phyloP scores from a whole-genome alignment of 2,797 vertebrate species.

The Enteromius treurensis region DNA sequence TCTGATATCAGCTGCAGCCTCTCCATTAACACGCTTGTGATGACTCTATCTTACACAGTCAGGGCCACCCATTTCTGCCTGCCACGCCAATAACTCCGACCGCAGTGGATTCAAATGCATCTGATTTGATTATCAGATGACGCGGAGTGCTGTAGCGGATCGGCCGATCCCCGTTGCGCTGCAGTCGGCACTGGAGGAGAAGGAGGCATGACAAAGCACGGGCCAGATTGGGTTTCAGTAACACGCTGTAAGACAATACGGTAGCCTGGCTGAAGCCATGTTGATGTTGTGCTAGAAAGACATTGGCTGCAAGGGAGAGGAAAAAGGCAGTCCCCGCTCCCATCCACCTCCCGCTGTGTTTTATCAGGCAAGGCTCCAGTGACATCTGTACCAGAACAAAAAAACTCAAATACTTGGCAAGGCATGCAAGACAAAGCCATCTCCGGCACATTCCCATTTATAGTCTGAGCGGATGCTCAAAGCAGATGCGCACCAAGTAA shows the following conservation, averaged over 20 bases:
- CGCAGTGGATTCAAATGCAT: slow-evolving; percentile 56
- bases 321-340: slow-evolving; percentile 30
- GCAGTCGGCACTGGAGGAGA: slow-evolving; percentile 15
- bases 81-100: slow-evolving; percentile 54
- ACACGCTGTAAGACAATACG: slow-evolving; percentile 62
- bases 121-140: slow-evolving; percentile 64
- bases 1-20: slow-evolving; percentile 59
- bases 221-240: slow-evolving; percentile 56
- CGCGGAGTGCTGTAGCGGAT: slow-evolving; percentile 45
- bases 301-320: slow-evolving; percentile 26
- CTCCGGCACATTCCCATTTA: slow-evolving; percentile 42
- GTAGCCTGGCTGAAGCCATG: slow-evolving; percentile 54
- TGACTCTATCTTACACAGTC: slow-evolving; percentile 60
- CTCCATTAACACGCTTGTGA: slow-evolving; percentile 66
- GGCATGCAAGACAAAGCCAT: slow-evolving; percentile 41
- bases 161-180: slow-evolving; percentile 28
- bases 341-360: slow-evolving; percentile 30
- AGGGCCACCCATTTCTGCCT: slow-evolving; percentile 52
- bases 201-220: slow-evolving; percentile 51
- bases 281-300: slow-evolving; percentile 56
- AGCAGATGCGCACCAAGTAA: slow-evolving; percentile 22
- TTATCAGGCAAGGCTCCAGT: slow-evolving; percentile 49
- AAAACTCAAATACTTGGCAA: slow-evolving; percentile 47
- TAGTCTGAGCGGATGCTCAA: slow-evolving; percentile 25
- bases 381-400: slow-evolving; percentile 51